A percentile compares a stretch with the other conserved stretches of the same genome.
Evolutionary conservation across 2,113 vertebrate species (phyloP).

Genomic region (Vireo altiloquus): DNA sequence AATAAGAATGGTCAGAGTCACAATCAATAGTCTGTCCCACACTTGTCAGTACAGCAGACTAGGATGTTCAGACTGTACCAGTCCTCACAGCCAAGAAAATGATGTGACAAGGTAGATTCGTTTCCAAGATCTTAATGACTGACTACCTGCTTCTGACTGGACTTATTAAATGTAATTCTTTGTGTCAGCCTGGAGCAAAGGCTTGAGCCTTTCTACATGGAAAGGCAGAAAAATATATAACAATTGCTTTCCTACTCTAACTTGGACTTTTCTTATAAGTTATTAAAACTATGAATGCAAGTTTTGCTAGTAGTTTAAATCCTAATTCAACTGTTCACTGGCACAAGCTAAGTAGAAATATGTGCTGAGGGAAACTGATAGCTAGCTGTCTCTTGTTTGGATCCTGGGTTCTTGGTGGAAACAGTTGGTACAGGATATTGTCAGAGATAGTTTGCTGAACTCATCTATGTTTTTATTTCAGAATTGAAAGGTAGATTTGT

Average conservation of each 20-base stretch:
- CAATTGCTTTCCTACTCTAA: background rate
- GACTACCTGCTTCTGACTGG: background rate
- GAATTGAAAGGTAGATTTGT: background rate
- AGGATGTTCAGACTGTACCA: background rate
- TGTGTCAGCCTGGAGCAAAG: background rate
- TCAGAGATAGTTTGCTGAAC: background rate
- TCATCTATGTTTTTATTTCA: background rate
- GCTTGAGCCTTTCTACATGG: background rate
- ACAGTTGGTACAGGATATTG: background rate
- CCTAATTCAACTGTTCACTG: background rate
- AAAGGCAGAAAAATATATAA: background rate
- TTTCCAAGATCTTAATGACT: background rate
- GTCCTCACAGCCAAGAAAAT: background rate
- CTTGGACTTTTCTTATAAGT: background rate
- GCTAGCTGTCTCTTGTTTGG: background rate
- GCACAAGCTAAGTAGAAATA: background rate
- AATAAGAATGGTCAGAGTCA: constrained; percentile 27
- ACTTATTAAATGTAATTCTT: background rate
- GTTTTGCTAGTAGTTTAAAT: background rate
- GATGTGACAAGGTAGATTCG: background rate
- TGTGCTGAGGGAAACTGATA: background rate
- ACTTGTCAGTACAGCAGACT: background rate
- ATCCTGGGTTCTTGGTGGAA: background rate
- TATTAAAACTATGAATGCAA: background rate
- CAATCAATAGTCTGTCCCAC: constrained; percentile 5